These are phyloP conservation scores for Noctilio leporinus DNA, from an alignment of 2,113 vertebrate genomes.

Conservation along the genomic window DNA sequence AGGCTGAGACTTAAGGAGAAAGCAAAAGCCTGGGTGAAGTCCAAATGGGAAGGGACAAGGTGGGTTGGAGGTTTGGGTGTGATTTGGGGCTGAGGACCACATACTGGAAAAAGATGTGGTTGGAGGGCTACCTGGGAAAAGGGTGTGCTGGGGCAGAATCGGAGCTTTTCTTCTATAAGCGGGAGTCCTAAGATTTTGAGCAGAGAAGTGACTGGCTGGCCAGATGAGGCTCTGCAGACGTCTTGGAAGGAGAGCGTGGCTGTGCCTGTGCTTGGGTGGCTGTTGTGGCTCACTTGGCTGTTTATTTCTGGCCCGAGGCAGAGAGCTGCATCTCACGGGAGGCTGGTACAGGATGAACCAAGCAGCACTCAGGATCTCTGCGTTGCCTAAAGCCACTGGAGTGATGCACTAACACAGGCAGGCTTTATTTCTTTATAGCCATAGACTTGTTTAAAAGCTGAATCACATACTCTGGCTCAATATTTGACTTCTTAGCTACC, in stretches of 20 bases:
- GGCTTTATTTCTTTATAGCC: background rate
- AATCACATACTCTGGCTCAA: conserved; percentile 23
- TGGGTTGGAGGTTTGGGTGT: background rate
- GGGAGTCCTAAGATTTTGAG: background rate
- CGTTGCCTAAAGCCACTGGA: background rate
- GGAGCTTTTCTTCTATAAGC: background rate
- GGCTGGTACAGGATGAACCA: background rate
- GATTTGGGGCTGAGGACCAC: background rate
- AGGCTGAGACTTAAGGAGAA: background rate
- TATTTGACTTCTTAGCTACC: conserved; percentile 20
- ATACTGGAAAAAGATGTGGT: background rate
- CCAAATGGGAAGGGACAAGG: background rate
- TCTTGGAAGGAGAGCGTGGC: background rate
- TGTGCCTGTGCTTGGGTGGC: background rate
- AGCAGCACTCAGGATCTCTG: background rate
- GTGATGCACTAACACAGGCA: background rate
- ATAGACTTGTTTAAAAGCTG: conserved; percentile 6
- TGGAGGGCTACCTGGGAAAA: background rate
- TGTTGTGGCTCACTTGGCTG: background rate
- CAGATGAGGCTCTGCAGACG: background rate
- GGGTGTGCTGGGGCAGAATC: background rate
- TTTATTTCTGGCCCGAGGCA: background rate
- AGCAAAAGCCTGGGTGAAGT: background rate
- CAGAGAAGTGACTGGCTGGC: background rate
- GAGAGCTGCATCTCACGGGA: background rate